Base-by-base conservation (phyloP, 2,888 invertebrate genomes). In the Conomelus anceps region DNA sequence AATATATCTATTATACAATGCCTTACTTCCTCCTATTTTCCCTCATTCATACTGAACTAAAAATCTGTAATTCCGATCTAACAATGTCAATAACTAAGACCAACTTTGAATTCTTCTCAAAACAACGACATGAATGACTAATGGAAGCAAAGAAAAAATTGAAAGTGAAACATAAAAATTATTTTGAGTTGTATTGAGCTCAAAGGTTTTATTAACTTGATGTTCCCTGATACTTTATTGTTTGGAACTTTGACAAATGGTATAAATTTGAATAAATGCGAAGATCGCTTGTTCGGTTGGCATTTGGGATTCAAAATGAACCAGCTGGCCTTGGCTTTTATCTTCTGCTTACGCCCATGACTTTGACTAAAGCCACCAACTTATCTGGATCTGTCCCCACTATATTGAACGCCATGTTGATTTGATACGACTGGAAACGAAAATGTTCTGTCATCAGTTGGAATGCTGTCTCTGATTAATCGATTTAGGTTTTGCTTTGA, bases 231-330 rank as follows among this genome's bases (percentile, higher is more conserved):
- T 85, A 24, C 85, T 85, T 85, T 85, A 24, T 85, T 23, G 23
- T 63, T 63, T 63, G 63, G 63, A 63, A 63, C 63, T n/a, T 85
- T 85, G 85, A 85, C 85, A 85, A 85, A 85, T 85, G 85, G 85
- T 23, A 85, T 85, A 85, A 85, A 85, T 85, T 85, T 85, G 24
- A 85, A 85, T 85, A 85, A 85, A 85, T 23, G 24, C 85, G 23
- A 24, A 24, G 24, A 85, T 23, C 85, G 20, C 20, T 85, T 85
- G 24, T 22, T 23, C 22, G 85, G 85, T 23, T 85, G 85, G 85
- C 85, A 85, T 85, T 85, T 85, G 23, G 85, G 85, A 85, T 85
- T 85, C n/a, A 23, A 85, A 85, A 85, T 22, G 85, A 85, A 85
- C 85, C 24, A 20, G 85, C 24, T 85, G 23, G 24, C 85, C 85